phyloP scores from a whole-genome alignment of 2,888 invertebrate genomes.

The Mesorhabditis spiculigera region DNA sequence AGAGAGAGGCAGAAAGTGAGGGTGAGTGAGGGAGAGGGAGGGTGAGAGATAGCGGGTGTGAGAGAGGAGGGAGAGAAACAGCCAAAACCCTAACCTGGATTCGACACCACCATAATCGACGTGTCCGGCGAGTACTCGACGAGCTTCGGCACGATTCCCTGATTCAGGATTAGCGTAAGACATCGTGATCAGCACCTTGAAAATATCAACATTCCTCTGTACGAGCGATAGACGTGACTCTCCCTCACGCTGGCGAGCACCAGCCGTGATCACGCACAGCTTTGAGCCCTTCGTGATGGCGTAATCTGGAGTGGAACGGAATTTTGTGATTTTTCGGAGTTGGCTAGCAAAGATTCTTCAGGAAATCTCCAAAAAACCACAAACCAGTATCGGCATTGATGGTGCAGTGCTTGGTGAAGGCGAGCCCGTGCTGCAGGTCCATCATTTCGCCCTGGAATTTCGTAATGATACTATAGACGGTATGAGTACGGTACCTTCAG shows the following conservation, averaged over 20 bases:
- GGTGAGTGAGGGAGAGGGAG: too few species aligned
- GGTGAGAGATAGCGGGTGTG: too few species aligned
- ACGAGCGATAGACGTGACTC: slow-evolving; percentile 82
- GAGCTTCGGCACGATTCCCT: slow-evolving; percentile 74
- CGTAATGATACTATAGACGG: too few species aligned
- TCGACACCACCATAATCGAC: slow-evolving; percentile 80
- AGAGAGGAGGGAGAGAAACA: too few species aligned
- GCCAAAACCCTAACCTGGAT: slow-evolving; percentile 70
- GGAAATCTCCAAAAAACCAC: not conserved
- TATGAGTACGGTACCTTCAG: too few species aligned
- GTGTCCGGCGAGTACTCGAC: slow-evolving; percentile 80
- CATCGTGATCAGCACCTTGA: slow-evolving; percentile 58
- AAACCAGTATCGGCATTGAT: slow-evolving; percentile 73
- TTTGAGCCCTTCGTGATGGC: slow-evolving; percentile 67
- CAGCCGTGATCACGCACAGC: slow-evolving; percentile 84
- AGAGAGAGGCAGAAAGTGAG: too few species aligned
- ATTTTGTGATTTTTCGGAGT: not conserved
- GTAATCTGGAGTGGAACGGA: slow-evolving; percentile 65
- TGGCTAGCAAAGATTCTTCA: not conserved
- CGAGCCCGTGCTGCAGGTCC: slow-evolving; percentile 84
- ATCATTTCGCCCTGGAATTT: slow-evolving; percentile 86
- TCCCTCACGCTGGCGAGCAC: slow-evolving; percentile 83
- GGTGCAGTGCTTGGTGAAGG: slow-evolving; percentile 77
- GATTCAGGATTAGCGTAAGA: slow-evolving; percentile 1
- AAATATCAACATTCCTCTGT: slow-evolving; percentile 83